Percentiles rank a stretch among this genome's conserved stretches.
Conservation (phyloP, 2,113 vertebrate species). For the Siniperca chuatsi region DNA sequence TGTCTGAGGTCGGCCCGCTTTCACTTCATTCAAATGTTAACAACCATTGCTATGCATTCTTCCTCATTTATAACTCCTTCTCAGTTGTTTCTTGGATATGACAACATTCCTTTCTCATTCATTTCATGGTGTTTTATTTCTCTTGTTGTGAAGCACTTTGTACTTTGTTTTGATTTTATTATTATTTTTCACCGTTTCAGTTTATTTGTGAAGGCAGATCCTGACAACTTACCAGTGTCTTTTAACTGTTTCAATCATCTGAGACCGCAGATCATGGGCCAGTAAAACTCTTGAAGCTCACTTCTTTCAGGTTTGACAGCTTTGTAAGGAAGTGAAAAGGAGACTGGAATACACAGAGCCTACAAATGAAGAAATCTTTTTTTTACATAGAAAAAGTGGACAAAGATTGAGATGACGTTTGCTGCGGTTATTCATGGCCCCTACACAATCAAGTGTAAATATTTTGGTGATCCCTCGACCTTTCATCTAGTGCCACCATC, state of each 20-base stretch:
- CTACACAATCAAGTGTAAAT: not conserved
- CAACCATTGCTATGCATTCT: not conserved
- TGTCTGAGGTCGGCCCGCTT: not conserved
- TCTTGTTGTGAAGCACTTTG: no score
- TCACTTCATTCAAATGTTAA: not conserved
- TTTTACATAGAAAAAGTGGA: not conserved
- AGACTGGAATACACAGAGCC: not conserved
- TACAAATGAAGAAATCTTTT: not conserved
- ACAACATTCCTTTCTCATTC: not conserved
- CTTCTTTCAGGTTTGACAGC: not conserved
- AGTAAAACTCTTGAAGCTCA: not conserved
- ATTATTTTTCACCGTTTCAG: not conserved
- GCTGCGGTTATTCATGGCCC: not conserved
- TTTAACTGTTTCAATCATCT: not conserved
- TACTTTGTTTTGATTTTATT: no score
- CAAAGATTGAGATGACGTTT: not conserved
- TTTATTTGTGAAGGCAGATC: not conserved
- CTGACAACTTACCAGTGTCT: not conserved
- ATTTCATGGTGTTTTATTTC: no score
- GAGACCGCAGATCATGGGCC: not conserved
- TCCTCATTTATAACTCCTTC: not conserved
- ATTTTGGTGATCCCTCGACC: not conserved
- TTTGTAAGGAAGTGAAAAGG: not conserved
- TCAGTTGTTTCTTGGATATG: not conserved
- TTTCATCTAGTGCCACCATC: not conserved